Conservation (phyloP, 2,797 vertebrate genomes). For the Cynopterus sphinx region DNA sequence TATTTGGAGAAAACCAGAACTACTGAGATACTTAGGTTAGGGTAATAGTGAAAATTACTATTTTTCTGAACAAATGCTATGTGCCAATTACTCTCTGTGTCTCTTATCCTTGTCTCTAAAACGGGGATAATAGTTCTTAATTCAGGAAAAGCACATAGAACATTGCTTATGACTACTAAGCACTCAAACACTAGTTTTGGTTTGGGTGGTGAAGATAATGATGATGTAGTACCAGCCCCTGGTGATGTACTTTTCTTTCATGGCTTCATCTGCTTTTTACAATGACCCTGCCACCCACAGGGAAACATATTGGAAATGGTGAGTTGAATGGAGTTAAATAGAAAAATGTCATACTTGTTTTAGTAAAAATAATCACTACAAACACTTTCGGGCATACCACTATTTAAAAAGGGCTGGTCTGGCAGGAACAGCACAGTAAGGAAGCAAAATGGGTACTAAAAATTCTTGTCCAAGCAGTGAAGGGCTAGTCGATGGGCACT, state of each 20-base stretch:
- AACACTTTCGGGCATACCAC: background rate
- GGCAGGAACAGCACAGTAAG: background rate
- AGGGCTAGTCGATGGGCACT: background rate
- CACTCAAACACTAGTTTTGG: background rate
- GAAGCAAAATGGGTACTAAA: background rate
- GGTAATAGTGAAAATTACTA: background rate
- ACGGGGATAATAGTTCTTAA: background rate
- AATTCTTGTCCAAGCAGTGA: background rate
- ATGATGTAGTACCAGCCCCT: background rate
- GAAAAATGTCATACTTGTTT: background rate
- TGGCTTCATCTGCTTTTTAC: background rate
- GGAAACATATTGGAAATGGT: background rate
- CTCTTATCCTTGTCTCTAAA: constrained; percentile 4
- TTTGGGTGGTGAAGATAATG: background rate
- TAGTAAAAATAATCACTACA: background rate
- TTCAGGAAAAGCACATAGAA: background rate
- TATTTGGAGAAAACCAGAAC: constrained; percentile 21
- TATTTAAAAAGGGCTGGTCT: background rate
- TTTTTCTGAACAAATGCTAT: background rate
- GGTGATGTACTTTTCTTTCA: background rate
- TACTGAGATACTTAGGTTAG: background rate
- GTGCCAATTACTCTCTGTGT: background rate
- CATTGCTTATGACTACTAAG: background rate
- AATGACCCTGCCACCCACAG: background rate
- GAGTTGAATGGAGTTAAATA: background rate